These are phyloP conservation scores for Balaeniceps rex DNA, from an alignment of 2,113 vertebrate species.

Conservation along the genomic window DNA sequence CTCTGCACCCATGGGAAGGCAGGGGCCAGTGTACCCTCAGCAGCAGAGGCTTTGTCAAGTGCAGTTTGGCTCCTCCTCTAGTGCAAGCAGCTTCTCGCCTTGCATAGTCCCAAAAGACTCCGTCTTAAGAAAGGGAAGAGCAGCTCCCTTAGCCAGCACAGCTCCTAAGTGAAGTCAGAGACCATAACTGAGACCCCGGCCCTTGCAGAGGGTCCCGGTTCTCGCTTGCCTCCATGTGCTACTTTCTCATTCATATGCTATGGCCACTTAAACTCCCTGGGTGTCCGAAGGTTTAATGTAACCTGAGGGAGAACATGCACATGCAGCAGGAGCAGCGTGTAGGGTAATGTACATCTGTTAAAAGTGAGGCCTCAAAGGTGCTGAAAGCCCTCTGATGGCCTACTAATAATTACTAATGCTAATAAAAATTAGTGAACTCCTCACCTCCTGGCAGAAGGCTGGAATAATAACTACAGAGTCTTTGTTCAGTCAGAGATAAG, in stretches of 20 bases:
- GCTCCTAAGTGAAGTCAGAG: neutral
- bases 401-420: conserved; percentile 51
- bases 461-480: neutral
- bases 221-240: neutral
- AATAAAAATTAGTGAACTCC: conserved; percentile 35
- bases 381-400: conserved; percentile 8
- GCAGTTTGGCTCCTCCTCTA: neutral
- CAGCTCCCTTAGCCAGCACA: neutral
- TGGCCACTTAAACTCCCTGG: neutral
- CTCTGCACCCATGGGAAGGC: neutral
- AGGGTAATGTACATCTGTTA: neutral
- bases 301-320: neutral
- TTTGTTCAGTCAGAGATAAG: neutral
- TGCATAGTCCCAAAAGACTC: neutral
- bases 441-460: conserved; percentile 25
- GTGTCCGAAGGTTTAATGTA: neutral
- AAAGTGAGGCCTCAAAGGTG: neutral
- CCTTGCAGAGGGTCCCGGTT: neutral
- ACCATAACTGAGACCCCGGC: accelerated
- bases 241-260: neutral
- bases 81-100: neutral
- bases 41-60: neutral
- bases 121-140: neutral
- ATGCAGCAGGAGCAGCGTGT: neutral
- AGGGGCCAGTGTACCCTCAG: neutral